A percentile compares a stretch with the other conserved stretches of the same genome.
These are phyloP conservation scores for Platyrinchus mystaceus DNA, from an alignment of 2,797 vertebrate genomes.

Conservation along the genomic window DNA sequence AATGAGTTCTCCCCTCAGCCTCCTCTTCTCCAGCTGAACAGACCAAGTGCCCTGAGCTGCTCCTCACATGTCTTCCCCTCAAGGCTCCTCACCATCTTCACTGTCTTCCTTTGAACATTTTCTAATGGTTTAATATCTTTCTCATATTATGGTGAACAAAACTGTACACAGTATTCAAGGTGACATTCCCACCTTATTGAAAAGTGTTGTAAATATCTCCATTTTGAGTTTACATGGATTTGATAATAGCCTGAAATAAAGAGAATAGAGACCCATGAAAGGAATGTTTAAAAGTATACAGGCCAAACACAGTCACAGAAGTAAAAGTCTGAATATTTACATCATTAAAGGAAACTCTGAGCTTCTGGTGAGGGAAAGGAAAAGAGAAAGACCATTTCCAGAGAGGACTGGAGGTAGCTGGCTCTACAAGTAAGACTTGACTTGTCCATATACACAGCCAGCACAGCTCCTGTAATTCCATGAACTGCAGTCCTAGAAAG, in stretches of 20 bases:
- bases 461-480: background rate
- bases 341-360: background rate
- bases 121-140: background rate
- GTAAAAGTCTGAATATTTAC: background rate
- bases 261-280: background rate
- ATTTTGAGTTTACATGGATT: rapidly evolving
- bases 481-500: background rate
- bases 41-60: background rate
- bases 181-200: background rate
- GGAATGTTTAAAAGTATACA: background rate
- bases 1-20: background rate
- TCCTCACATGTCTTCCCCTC: background rate
- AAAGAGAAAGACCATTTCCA: background rate
- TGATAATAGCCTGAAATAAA: background rate
- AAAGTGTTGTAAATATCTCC: background rate
- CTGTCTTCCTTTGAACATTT: background rate
- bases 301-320: background rate
- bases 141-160: background rate
- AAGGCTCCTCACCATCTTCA: background rate
- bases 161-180: background rate
- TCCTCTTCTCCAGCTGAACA: background rate
- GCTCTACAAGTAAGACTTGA: background rate
- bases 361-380: background rate
- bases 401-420: background rate
- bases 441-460: background rate